Percentiles rank a stretch among this genome's conserved stretches.
phyloP scores from a whole-genome alignment of 2,113 vertebrate species.

The Ranitomeya variabilis region DNA sequence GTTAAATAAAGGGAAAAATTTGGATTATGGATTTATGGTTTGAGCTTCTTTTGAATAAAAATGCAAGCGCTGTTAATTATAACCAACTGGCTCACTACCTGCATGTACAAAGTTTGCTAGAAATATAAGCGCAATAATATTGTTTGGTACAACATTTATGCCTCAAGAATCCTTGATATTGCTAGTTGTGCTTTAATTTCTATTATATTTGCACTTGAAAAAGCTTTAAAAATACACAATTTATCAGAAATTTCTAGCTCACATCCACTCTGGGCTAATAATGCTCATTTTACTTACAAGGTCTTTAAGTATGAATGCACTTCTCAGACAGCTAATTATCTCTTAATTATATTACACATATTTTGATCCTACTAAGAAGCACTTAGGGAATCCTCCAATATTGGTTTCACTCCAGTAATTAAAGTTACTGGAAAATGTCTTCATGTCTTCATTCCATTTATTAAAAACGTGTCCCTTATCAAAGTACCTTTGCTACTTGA shows the following conservation, averaged over 20 bases:
- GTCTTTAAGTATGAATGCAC: slow-evolving; percentile 48
- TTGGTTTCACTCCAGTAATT: slow-evolving; percentile 45
- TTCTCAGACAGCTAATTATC: slow-evolving; percentile 55
- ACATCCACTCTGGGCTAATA: slow-evolving; percentile 44
- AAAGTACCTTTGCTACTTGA: slow-evolving; percentile 22
- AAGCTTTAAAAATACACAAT: slow-evolving; percentile 13
- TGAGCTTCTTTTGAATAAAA: neutral
- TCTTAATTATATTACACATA: slow-evolving; percentile 59
- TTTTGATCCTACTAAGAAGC: slow-evolving; percentile 56
- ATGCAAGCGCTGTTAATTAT: neutral
- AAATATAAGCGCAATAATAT: neutral
- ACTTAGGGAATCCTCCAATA: slow-evolving; percentile 54
- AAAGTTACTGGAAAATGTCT: slow-evolving; percentile 46
- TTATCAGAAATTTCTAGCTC: slow-evolving; percentile 27
- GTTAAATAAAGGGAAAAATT: no score
- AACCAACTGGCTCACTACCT: neutral
- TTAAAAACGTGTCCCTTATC: slow-evolving; percentile 16
- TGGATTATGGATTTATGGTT: no score
- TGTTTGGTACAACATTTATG: neutral
- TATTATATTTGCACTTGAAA: neutral
- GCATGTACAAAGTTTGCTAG: neutral
- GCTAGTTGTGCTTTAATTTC: neutral
- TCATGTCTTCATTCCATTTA: slow-evolving; percentile 34
- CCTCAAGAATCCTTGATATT: neutral
- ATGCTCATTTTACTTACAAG: slow-evolving; percentile 46